Conservation (phyloP, 2,888 invertebrate species). For the Drosophila testacea region DNA sequence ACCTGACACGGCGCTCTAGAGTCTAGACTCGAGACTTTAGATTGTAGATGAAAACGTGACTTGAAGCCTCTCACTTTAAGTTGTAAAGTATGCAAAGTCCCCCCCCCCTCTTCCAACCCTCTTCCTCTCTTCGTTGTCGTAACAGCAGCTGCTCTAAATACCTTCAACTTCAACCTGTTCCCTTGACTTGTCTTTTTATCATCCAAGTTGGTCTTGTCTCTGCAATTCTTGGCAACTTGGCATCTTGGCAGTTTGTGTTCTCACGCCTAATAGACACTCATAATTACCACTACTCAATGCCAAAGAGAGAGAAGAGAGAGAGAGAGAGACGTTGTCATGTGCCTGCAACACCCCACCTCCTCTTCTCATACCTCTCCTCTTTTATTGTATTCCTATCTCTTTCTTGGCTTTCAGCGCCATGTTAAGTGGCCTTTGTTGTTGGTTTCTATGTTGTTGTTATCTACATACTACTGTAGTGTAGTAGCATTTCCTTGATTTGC, state of each 20-base stretch:
- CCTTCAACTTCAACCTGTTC: conserved; percentile 58
- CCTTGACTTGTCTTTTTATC: conserved; percentile 35
- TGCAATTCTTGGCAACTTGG: conserved; percentile 23
- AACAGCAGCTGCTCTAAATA: conserved; percentile 50
- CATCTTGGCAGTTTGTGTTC: conserved; percentile 34
- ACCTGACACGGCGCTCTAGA: conserved; percentile 16
- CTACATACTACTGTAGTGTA: not conserved
- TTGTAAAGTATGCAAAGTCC: conserved; percentile 40
- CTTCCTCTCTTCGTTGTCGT: not conserved
- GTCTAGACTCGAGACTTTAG: conserved; percentile 6
- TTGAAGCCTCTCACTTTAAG: conserved; percentile 47
- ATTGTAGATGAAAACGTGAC: conserved; percentile 58
- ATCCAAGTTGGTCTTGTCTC: conserved; percentile 3
- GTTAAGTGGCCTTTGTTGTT: conserved; percentile 60
- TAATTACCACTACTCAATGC: conserved; percentile 56
- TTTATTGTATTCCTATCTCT: not conserved
- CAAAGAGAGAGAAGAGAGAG: conserved; percentile 29
- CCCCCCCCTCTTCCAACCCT: not conserved
- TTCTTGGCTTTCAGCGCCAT: conserved; percentile 45
- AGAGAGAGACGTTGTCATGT: conserved; percentile 37
- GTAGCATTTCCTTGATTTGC: conserved; percentile 58
- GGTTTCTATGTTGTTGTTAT: conserved; percentile 20
- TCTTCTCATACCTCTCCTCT: too few relatives aligned
- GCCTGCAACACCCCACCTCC: too few relatives aligned
- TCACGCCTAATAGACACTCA: conserved; percentile 58